Percentiles rank a stretch among this genome's conserved stretches.
Evolutionary conservation across 1,140 invertebrate genomes (phyloP).

Genomic region (Hyphantria cunea): DNA sequence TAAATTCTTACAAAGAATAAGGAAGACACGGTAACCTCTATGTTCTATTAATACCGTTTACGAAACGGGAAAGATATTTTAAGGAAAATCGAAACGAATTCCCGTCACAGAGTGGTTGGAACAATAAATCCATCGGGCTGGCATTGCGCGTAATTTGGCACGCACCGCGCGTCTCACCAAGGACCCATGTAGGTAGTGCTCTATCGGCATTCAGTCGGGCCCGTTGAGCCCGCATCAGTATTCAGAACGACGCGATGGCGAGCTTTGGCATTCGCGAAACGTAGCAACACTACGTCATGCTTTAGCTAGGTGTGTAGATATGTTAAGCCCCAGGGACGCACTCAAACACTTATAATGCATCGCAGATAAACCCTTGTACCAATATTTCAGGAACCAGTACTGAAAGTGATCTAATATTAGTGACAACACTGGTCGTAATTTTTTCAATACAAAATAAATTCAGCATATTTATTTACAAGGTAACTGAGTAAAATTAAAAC

Average conservation of each 20-base stretch:
- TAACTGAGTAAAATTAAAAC: too few relatives aligned
- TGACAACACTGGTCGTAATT: too few relatives aligned
- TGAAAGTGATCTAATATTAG: too few relatives aligned
- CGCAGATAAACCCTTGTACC: too few relatives aligned
- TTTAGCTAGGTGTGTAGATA: conserved; percentile 41
- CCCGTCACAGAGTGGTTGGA: conserved; percentile 27
- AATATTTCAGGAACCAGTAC: too few relatives aligned
- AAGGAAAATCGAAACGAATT: conserved; percentile 31
- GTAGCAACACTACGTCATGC: conserved; percentile 51
- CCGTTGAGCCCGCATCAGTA: conserved; percentile 34
- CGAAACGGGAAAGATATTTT: conserved; percentile 21
- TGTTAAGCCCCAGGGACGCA: conserved; percentile 30
- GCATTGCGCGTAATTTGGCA: conserved; percentile 32
- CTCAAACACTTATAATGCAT: conserved; percentile 1
- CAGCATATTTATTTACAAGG: too few relatives aligned
- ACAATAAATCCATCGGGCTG: conserved; percentile 36
- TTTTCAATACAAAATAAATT: too few relatives aligned
- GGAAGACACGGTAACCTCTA: not conserved
- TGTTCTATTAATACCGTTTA: conserved; percentile 8
- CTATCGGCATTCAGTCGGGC: conserved; percentile 31
- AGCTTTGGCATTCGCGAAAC: conserved; percentile 42
- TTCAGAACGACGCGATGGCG: conserved; percentile 23
- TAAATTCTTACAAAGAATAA: not conserved
- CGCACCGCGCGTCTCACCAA: conserved; percentile 32
- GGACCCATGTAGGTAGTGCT: conserved; percentile 35